Conservation (phyloP, 2,113 vertebrate genomes). For the Festucalex cinctus region DNA sequence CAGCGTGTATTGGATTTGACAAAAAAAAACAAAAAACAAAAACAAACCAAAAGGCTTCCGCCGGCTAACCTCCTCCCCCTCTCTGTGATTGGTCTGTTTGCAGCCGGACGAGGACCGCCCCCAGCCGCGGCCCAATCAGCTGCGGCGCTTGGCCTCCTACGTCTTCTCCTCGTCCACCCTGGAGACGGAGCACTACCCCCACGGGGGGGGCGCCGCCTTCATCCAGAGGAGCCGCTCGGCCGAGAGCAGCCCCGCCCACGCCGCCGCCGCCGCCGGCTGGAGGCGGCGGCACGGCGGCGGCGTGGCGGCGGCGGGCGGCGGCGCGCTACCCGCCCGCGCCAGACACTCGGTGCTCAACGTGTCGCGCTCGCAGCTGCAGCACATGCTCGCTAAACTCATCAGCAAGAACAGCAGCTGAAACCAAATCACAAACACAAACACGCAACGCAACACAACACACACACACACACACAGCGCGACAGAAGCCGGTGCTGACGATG, state of each 20-base stretch:
- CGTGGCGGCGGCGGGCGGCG: slow-evolving; percentile 19
- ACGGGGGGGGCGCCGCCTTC: slow-evolving; percentile 79
- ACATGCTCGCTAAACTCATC: slow-evolving; percentile 95
- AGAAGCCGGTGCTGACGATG: slow-evolving; percentile 25
- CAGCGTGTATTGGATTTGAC: slow-evolving; percentile 5
- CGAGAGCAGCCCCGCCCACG: slow-evolving; percentile 95
- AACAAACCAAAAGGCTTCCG: not conserved
- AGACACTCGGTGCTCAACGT: slow-evolving; percentile 90
- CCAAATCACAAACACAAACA: not conserved
- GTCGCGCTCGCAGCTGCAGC: slow-evolving; percentile 92
- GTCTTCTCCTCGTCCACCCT: slow-evolving; percentile 98
- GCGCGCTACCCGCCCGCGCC: slow-evolving; percentile 84
- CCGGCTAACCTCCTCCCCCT: slow-evolving; percentile 80
- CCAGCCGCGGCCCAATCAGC: slow-evolving; percentile 92
- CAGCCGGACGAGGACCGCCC: slow-evolving; percentile 94
- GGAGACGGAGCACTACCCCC: slow-evolving; percentile 97
- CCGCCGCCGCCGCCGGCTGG: slow-evolving; percentile 63
- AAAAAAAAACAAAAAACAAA: not conserved
- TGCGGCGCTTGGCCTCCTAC: slow-evolving; percentile 97
- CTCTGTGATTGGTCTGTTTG: slow-evolving; percentile 97
- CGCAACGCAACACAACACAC: slow-evolving; percentile 9
- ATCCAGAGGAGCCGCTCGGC: slow-evolving; percentile 98
- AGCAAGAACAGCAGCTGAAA: slow-evolving; percentile 88
- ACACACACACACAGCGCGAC: not conserved
- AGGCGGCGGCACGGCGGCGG: slow-evolving; percentile 60